These are phyloP conservation scores for Lipotes vexillifer DNA, from an alignment of 2,113 vertebrate species.

Conservation along the genomic window DNA sequence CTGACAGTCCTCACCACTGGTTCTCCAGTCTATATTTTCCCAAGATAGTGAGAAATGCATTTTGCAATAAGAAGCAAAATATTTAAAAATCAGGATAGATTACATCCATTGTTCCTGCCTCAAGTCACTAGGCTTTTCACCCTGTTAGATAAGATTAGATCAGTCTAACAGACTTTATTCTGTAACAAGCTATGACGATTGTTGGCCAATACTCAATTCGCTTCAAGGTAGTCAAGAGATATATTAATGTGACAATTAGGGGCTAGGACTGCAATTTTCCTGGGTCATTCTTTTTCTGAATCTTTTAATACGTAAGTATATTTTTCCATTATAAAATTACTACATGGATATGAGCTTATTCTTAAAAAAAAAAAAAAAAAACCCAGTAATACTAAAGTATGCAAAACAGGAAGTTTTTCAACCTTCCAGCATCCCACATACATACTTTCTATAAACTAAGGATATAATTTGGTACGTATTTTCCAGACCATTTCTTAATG, in stretches of 20 bases:
- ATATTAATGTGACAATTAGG: background rate
- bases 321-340: conserved; percentile 12
- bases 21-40: background rate
- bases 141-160: background rate
- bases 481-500: background rate
- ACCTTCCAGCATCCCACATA: background rate
- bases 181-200: background rate
- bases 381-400: conserved; percentile 17
- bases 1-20: background rate
- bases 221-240: background rate
- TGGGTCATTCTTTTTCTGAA: background rate
- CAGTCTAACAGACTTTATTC: conserved; percentile 7
- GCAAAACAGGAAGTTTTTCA: background rate
- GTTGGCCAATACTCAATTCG: background rate
- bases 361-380: conserved; percentile 43
- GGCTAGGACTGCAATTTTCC: background rate
- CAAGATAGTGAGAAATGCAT: background rate
- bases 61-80: conserved; percentile 9
- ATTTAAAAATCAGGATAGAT: conserved; percentile 10
- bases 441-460: background rate
- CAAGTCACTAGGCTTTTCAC: background rate
- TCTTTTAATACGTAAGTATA: background rate
- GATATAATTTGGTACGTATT: background rate
- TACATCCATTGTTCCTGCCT: background rate
- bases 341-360: background rate